Conservation (phyloP, 2,888 invertebrate species). For the Tryphoninae sp. region DNA sequence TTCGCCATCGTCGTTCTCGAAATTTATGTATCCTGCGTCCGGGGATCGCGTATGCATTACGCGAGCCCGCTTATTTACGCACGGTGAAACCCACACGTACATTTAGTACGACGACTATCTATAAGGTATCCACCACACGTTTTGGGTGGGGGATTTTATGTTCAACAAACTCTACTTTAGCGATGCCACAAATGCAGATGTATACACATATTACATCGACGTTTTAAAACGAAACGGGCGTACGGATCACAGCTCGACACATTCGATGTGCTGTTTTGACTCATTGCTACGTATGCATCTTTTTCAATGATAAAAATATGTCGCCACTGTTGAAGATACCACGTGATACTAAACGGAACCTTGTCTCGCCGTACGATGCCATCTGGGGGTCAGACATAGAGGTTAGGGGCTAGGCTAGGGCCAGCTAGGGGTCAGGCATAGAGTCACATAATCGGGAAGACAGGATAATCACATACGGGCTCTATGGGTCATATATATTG, state of each 20-base stretch:
- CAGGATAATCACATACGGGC: no score
- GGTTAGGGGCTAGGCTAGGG: no score
- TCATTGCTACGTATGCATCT: no score
- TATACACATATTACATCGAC: neutral
- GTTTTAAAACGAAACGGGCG: neutral
- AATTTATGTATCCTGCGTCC: slow-evolving; percentile 75
- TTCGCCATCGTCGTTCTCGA: slow-evolving; percentile 65
- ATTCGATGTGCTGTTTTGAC: neutral
- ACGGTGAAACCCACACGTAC: slow-evolving; percentile 64
- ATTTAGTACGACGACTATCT: slow-evolving; percentile 43
- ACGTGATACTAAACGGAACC: no score
- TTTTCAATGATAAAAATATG: no score
- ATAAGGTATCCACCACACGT: slow-evolving; percentile 50
- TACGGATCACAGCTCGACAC: neutral
- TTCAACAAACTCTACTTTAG: slow-evolving; percentile 41
- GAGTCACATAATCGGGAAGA: no score
- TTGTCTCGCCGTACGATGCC: no score
- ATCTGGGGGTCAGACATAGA: no score
- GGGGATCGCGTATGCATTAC: slow-evolving; percentile 65
- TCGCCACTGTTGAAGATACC: no score
- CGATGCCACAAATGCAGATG: slow-evolving; percentile 5
- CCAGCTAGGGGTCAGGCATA: no score
- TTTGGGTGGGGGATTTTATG: slow-evolving; percentile 47
- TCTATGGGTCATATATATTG: no score
- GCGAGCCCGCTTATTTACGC: slow-evolving; percentile 70